Conservation (phyloP, 2,113 vertebrate genomes). For the Canis aureus region DNA sequence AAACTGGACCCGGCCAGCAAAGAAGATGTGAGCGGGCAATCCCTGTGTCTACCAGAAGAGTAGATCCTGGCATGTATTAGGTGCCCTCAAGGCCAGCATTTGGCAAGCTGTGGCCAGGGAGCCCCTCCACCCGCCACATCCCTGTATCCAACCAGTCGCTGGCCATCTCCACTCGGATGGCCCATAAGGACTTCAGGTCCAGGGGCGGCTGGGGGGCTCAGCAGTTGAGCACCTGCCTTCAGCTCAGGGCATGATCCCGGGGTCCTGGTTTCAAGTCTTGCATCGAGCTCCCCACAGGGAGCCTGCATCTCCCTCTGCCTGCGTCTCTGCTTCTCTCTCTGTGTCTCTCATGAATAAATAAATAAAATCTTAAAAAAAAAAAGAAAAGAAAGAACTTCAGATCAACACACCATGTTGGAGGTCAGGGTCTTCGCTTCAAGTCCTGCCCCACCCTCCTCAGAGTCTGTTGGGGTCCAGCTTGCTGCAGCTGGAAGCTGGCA, state of each 20-base stretch:
- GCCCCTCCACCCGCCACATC: rapidly evolving
- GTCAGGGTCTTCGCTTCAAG: not conserved
- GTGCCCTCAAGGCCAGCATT: not conserved
- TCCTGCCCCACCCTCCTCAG: not conserved
- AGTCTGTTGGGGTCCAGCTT: not conserved
- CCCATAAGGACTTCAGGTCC: not conserved
- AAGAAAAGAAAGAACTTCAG: too few species aligned
- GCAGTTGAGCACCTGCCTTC: too few species aligned
- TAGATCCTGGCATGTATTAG: not conserved
- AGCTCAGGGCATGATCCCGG: too few species aligned
- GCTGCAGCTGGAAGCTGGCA: not conserved
- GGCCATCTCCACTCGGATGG: not conserved
- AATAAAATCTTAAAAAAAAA: too few species aligned
- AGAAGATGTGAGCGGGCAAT: not conserved
- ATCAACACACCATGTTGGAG: not conserved
- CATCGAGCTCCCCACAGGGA: too few species aligned
- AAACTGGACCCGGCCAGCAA: not conserved
- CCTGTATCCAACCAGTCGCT: not conserved
- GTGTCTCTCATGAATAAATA: too few species aligned
- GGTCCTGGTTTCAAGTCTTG: too few species aligned
- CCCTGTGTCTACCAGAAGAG: too few species aligned
- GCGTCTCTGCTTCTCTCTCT: too few species aligned
- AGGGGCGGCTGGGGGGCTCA: too few species aligned
- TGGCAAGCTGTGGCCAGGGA: not conserved
- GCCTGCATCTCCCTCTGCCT: too few species aligned